These are phyloP conservation scores for Meloidogyne chitwoodi DNA, from an alignment of 1,140 invertebrate genomes.

Conservation along the genomic window DNA sequence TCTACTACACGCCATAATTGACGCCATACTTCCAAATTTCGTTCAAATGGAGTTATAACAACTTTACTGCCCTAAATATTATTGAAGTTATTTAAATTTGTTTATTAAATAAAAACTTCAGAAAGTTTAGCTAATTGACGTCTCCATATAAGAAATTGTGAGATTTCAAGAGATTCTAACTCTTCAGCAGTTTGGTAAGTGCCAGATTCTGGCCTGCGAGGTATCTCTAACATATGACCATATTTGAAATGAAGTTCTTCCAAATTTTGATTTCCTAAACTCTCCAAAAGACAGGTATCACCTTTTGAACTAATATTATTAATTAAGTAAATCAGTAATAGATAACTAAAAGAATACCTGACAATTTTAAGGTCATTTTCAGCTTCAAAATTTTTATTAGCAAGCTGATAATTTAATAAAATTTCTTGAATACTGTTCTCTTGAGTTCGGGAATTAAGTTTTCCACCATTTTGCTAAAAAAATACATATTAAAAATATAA, in stretches of 20 bases:
- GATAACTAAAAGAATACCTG: slow-evolving; percentile 4
- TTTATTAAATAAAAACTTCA: slow-evolving; percentile 44
- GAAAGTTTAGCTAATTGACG: slow-evolving; percentile 45
- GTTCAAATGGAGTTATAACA: slow-evolving; percentile 89
- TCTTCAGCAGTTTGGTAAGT: slow-evolving; percentile 51
- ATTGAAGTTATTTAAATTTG: neutral
- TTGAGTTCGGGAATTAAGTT: slow-evolving; percentile 73
- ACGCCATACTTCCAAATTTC: slow-evolving; percentile 95
- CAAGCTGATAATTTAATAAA: slow-evolving; percentile 83
- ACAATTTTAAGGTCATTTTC: slow-evolving; percentile 49
- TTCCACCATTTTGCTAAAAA: slow-evolving; percentile 8
- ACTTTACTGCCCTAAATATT: slow-evolving; percentile 68
- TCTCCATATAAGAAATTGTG: slow-evolving; percentile 52
- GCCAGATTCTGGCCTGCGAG: slow-evolving; percentile 63
- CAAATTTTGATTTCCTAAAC: slow-evolving; percentile 62
- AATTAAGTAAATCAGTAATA: slow-evolving; percentile 22
- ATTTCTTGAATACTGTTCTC: slow-evolving; percentile 92
- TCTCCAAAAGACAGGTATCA: slow-evolving; percentile 65
- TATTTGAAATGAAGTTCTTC: slow-evolving; percentile 69
- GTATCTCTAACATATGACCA: slow-evolving; percentile 71
- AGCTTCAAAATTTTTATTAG: slow-evolving; percentile 79
- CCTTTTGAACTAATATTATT: slow-evolving; percentile 74
- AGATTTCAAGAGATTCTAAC: slow-evolving; percentile 43
- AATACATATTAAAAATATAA: neutral
- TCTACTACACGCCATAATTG: slow-evolving; percentile 97